A percentile compares a stretch with the other conserved stretches of the same genome.
Conservation (phyloP, 2,113 vertebrate genomes). For the Pluvianellus socialis region DNA sequence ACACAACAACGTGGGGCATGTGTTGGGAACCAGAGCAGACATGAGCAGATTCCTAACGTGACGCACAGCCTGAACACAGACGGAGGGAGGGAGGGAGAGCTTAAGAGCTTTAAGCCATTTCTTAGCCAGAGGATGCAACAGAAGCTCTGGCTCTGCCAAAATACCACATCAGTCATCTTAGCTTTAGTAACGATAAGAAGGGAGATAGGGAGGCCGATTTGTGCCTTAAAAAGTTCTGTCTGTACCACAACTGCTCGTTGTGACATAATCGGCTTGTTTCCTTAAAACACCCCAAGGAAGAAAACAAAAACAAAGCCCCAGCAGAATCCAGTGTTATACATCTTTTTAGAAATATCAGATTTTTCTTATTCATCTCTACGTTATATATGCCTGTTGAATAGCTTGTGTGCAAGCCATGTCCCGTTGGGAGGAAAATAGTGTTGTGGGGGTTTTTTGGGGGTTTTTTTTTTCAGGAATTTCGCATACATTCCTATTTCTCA, state of each 20-base stretch:
- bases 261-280: neutral
- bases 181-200: neutral
- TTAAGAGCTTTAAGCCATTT: neutral
- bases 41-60: rapidly evolving
- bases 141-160: neutral
- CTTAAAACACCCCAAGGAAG: neutral
- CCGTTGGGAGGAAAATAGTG: neutral
- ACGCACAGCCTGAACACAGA: neutral
- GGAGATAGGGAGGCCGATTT: neutral
- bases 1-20: rapidly evolving
- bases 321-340: neutral
- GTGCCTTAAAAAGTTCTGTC: neutral
- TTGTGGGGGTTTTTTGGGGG: no score
- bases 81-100: neutral
- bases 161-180: neutral
- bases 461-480: neutral
- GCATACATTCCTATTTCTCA: neutral
- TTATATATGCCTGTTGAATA: neutral
- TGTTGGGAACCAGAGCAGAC: neutral
- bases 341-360: neutral
- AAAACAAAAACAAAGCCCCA: neutral
- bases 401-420: rapidly evolving
- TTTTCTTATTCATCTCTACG: neutral
- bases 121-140: neutral
- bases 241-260: rapidly evolving